A percentile compares a stretch with the other conserved stretches of the same genome.
Evolutionary conservation across 2,797 vertebrate species (phyloP).

Genomic region (Sciurus vulgaris): DNA sequence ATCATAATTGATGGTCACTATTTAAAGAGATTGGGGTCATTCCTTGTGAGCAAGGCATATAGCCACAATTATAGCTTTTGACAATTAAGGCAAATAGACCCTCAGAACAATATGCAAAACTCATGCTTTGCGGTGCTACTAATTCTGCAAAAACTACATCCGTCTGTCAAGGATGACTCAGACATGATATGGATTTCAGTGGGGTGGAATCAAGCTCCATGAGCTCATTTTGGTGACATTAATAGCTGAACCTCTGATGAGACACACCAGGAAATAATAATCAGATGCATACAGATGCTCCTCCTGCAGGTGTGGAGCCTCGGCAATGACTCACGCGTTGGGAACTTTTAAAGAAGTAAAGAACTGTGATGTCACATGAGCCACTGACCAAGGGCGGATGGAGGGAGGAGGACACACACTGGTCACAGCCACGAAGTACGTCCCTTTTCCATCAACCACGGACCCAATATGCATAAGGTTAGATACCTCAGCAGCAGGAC

Average conservation of each 20-base stretch:
- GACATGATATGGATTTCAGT: not conserved
- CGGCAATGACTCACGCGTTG: not conserved
- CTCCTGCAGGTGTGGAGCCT: conserved; percentile 44
- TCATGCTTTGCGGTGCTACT: not conserved
- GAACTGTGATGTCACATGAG: conserved; percentile 21
- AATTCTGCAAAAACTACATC: not conserved
- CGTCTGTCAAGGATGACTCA: not conserved
- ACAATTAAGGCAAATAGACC: not conserved
- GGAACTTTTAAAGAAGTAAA: conserved; percentile 51
- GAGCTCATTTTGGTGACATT: not conserved
- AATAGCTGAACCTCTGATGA: not conserved
- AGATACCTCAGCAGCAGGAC: not conserved
- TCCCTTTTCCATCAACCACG: not conserved
- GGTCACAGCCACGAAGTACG: not conserved
- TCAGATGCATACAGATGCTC: conserved; percentile 38
- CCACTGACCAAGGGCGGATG: conserved; percentile 19
- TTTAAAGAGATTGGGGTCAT: not conserved
- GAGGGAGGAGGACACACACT: not conserved
- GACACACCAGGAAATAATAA: conserved; percentile 69
- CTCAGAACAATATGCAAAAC: not conserved
- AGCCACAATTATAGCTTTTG: not conserved
- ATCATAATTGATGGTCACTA: not conserved
- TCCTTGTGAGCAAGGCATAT: not conserved
- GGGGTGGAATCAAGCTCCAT: not conserved
- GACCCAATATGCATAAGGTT: not conserved